phyloP scores from a whole-genome alignment of 2,797 vertebrate species.

The Buceros bicornis region DNA sequence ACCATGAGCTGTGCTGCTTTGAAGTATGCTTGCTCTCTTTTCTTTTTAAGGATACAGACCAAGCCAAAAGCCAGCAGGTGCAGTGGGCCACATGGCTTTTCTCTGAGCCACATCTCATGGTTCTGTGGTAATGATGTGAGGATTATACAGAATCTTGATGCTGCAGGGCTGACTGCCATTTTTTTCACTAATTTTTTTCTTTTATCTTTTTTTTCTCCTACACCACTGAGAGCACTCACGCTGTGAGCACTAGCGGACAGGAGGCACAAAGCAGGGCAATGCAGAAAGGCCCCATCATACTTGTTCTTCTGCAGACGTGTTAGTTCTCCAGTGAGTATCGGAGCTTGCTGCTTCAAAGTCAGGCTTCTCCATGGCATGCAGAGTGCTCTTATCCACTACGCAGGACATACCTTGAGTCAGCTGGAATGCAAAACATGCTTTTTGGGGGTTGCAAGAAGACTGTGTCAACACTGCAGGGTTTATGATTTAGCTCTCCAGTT shows the following conservation, averaged over 20 bases:
- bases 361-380: not conserved
- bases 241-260: not conserved
- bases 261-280: not conserved
- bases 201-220: not conserved
- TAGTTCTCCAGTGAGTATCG: not conserved
- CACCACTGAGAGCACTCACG: not conserved
- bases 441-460: not conserved
- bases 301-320: not conserved
- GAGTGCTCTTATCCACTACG: conserved; percentile 25
- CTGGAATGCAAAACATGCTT: conserved; percentile 44
- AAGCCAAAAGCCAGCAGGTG: not conserved
- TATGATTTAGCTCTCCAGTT: conserved; percentile 16
- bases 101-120: not conserved
- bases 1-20: not conserved
- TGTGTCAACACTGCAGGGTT: conserved; percentile 1
- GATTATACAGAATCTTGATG: not conserved
- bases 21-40: not conserved
- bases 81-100: not conserved
- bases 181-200: not conserved
- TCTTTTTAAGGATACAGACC: not conserved
- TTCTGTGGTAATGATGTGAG: not conserved
- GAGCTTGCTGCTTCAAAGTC: conserved; percentile 1
- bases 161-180: not conserved
- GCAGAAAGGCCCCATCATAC: not conserved
- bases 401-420: not conserved